Percentiles rank a stretch among this genome's conserved stretches.
Conservation (phyloP, 2,888 invertebrate genomes). For the Ornithoptera priamus region DNA sequence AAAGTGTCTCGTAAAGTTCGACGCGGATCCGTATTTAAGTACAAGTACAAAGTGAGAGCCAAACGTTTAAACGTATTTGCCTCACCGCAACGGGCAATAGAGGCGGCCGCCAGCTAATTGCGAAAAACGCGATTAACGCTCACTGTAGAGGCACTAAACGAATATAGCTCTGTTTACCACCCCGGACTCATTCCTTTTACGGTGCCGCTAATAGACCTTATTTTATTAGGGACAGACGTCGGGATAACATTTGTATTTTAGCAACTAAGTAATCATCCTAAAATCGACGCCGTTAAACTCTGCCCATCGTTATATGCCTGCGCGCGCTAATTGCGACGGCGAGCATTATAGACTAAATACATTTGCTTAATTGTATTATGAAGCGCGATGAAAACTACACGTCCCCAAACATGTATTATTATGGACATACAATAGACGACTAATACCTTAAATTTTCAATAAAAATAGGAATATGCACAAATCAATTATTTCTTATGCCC, state of each 20-base stretch:
- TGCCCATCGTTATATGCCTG: constrained; percentile 35
- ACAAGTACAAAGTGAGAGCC: constrained; percentile 53
- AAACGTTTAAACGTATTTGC: constrained; percentile 60
- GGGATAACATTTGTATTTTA: constrained; percentile 60
- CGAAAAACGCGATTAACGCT: constrained; percentile 75
- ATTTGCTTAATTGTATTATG: constrained; percentile 39
- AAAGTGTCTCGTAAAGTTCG: neutral
- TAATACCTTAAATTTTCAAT: too few species aligned
- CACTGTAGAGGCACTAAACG: constrained; percentile 62
- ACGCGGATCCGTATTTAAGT: constrained; percentile 40
- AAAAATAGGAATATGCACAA: neutral
- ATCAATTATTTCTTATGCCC: neutral
- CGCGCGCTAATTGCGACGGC: constrained; percentile 33
- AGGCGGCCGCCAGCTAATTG: constrained; percentile 70
- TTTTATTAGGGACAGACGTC: constrained; percentile 63
- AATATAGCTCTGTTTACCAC: constrained; percentile 64
- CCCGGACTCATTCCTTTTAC: constrained; percentile 62
- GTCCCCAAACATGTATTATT: neutral
- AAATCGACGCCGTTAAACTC: constrained; percentile 51
- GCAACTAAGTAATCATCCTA: constrained; percentile 62
- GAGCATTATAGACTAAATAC: constrained; percentile 31
- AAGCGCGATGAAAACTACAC: constrained; percentile 14
- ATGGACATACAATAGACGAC: too few species aligned
- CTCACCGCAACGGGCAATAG: constrained; percentile 57
- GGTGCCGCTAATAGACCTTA: constrained; percentile 67